Base-by-base conservation (phyloP, 2,888 invertebrate species). In the Linnaemya vulpina region DNA sequence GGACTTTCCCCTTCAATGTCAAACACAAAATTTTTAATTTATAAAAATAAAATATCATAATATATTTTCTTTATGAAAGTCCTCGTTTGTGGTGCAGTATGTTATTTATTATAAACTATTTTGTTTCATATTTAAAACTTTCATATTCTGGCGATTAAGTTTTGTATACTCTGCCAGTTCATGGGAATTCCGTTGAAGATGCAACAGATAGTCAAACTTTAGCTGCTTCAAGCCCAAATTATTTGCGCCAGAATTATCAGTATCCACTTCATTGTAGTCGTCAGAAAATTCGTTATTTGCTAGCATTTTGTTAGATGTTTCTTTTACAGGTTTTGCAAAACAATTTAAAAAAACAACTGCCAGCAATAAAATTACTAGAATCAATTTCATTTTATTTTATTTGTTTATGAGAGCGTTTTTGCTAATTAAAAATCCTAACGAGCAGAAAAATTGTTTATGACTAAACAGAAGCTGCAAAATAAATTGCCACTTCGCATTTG, bases 201-300 rank as follows among this genome's bases (percentile, higher is more conserved):
- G 35, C 20, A 77, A 13, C n/a, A 68, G 58, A 38, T 77, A 68
- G 3, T 77, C 25, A 11, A 25, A 38, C 25, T 77, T 77, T 3
- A 8, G 15, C 22, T 58, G 62, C 17, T 17, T 30, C 10, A 15
- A 43, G 25, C 25, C n/a, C 13, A 9, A 25, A 0, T 5, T n/a
- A 20, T 60, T 30, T 8, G 8, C 8, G 10, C 7, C 51, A 1
- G 25, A n/a, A 11, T 67, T 49, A 38, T 53, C 43, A 8, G 10
- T 17, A 63, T 71, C 63, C 8, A 79, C 11, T 30, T 71, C 78
- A 63, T 71, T 62, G 20, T 53, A 53, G 13, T 71, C 62, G 43
- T 70, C 62, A n/a, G 68, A 51, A 25, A 70, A 25, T 40, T 30
- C 51, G 0, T 62, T 70, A 25, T 9, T 20, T 46, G 11, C 43